Evolutionary conservation across 2,888 invertebrate genomes (phyloP), one percentile per base, ranked within the genome.

Genomic region (Brenthis daphne): DNA sequence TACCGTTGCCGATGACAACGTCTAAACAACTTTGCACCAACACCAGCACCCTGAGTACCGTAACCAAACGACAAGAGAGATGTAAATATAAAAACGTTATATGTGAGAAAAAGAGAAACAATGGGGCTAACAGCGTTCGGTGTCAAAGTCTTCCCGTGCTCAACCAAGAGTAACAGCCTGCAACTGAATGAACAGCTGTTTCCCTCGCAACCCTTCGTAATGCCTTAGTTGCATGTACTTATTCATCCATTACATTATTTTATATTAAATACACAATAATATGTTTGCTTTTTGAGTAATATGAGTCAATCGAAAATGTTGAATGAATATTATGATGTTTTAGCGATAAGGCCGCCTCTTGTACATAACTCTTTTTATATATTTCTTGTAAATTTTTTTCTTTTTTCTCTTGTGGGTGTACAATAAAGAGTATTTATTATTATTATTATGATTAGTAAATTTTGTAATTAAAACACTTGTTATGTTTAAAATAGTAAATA

Each of bases 1-100:
- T 85, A 81, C 84, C 84, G 92, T 92, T 91, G 91, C 90, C 83
- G 77, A 75, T 85, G 88, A 86, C 92, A 88, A 92, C 92, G 86
- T 82, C 82, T 83, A 86, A 92, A 91, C 92, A 91, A 88, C 89
- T 85, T 82, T 80, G 79, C 82, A 85, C 84, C 80, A 85, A 82
- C 86, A 86, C 80, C 79, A 84, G 80, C 80, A 85, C 86, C 87
- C 85, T 80, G 82, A 73, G 75, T 76, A 77, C 78, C 78, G 80
- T 81, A 74, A 82, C 79, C 79, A 76, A 77, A 67, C 82, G 80
- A 78, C 71, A 83, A 88, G 75, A 87, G 82, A 80, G 87, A 87
- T 76, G 76, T 76, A 79, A 72, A 71, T 70, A 84, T 82, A 79
- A 68, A 64, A 69, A 66, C 57, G 64, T 29, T 58, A 55, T 70